These are phyloP conservation scores for Temnothorax unifasciatus DNA, from an alignment of 2,888 invertebrate genomes.

Conservation along the genomic window DNA sequence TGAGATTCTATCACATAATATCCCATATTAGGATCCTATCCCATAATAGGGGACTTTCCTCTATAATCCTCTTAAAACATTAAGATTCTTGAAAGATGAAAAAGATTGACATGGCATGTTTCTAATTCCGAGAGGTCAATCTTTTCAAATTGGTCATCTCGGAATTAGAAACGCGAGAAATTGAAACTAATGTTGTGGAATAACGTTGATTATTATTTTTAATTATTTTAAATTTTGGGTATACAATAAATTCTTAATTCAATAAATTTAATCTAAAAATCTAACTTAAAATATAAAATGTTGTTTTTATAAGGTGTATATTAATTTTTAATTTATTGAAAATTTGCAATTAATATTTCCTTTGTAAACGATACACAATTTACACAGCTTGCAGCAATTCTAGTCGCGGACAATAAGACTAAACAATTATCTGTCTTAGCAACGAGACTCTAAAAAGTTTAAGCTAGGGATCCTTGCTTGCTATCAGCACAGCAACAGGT, in stretches of 20 bases:
- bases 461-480: not conserved
- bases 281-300: not conserved
- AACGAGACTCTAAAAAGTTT: not conserved
- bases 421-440: conserved; percentile 6
- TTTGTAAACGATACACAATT: not conserved
- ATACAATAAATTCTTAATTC: not conserved
- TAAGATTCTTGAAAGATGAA: not conserved
- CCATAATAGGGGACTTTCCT: no score
- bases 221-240: not conserved
- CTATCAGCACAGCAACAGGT: not conserved
- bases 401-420: not conserved
- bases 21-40: no score
- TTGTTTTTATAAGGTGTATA: not conserved
- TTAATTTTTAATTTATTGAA: not conserved
- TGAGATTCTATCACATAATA: no score
- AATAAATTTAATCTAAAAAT: not conserved
- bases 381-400: not conserved
- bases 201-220: not conserved
- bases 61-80: not conserved
- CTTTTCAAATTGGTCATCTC: not conserved
- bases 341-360: not conserved
- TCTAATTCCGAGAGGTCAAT: no score
- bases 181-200: not conserved
- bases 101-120: not conserved
- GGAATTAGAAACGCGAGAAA: not conserved